Conservation (phyloP, 2,797 vertebrate genomes). For the Aselliscus stoliczkanus region DNA sequence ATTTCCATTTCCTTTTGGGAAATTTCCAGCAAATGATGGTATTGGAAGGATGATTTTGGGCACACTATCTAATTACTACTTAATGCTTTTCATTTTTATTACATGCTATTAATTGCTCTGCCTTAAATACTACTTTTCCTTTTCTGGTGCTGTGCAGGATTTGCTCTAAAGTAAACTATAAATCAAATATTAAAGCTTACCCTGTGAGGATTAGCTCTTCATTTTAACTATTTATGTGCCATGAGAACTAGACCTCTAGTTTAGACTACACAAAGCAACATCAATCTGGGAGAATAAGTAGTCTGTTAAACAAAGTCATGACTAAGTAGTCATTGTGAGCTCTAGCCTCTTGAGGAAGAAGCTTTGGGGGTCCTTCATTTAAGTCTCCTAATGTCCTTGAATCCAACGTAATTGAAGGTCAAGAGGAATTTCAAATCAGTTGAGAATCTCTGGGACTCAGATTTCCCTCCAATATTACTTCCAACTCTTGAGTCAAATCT, state of each 20-base stretch:
- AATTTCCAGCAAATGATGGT: neutral
- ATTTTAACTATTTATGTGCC: neutral
- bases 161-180: neutral
- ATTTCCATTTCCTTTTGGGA: neutral
- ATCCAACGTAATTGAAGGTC: neutral
- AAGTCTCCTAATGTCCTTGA: neutral
- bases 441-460: neutral
- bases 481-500: neutral
- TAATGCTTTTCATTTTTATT: neutral
- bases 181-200: neutral
- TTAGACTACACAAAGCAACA: neutral
- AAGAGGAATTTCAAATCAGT: neutral
- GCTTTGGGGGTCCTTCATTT: neutral
- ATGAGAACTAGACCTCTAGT: neutral
- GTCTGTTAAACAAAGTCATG: neutral
- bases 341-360: neutral
- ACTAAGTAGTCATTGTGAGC: neutral
- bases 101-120: neutral
- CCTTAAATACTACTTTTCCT: neutral
- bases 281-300: neutral
- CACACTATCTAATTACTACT: neutral
- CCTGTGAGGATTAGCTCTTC: neutral
- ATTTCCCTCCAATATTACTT: neutral
- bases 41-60: neutral
- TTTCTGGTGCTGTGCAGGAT: neutral